Evolutionary conservation across 37 sponge, comb jelly and placozoan genomes (phyloP).

Genomic region (Eunapius fragilis): DNA sequence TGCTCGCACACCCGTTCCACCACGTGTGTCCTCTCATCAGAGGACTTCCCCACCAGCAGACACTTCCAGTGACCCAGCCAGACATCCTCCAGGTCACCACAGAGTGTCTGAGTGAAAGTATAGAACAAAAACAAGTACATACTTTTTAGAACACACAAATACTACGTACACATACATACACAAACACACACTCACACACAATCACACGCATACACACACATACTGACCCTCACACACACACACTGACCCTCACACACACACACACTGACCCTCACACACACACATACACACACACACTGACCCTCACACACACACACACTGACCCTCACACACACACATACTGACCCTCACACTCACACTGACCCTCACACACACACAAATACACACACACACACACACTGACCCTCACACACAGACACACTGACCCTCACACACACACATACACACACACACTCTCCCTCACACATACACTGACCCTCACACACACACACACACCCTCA

Average conservation of each 20-base stretch:
- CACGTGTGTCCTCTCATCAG: not conserved
- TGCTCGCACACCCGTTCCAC: not conserved
- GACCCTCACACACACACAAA: no score
- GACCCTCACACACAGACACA: not conserved
- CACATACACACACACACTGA: no score
- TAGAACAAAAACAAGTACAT: slow-evolving; percentile 27
- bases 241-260: no score
- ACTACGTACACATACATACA: not conserved
- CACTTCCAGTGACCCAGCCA: slow-evolving; percentile 21
- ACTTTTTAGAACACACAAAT: slow-evolving; percentile 34
- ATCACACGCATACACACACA: no score
- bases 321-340: not conserved
- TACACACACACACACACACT: no score
- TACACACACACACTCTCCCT: no score
- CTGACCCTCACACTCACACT: no score
- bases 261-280: no score
- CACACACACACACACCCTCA: no score
- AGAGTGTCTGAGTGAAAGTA: slow-evolving; percentile 26
- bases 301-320: not conserved
- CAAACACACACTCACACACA: no score
- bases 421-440: not conserved
- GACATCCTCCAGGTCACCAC: slow-evolving; percentile 8
- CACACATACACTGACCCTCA: no score
- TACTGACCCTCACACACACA: no score
- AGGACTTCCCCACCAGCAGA: slow-evolving; percentile 3